Conservation (phyloP, 2,888 invertebrate genomes). For the Andrena dorsata region DNA sequence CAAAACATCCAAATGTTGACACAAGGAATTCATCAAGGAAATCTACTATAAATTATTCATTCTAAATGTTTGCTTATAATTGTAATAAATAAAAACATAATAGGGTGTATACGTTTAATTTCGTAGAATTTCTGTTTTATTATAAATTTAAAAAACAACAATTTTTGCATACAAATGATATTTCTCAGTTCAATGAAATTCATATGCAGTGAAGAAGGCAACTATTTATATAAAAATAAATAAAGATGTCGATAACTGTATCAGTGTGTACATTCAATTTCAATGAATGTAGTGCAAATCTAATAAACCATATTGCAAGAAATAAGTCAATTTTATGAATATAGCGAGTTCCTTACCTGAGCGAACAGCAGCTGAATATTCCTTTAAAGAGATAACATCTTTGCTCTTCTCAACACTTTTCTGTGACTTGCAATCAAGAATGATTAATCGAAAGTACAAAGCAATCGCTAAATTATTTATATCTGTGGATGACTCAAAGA, state of each 20-base stretch:
- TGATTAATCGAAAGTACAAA: conserved; percentile 34
- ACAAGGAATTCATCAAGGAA: not conserved
- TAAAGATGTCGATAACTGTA: no score
- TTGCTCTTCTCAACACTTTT: not conserved
- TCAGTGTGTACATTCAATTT: no score
- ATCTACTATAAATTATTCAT: not conserved
- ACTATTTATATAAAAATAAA: no score
- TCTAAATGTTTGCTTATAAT: no score
- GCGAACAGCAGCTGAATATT: conserved; percentile 46
- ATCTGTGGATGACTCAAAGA: not conserved
- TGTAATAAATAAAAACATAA: no score
- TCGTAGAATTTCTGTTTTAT: no score
- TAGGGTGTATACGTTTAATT: no score
- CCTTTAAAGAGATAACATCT: conserved; percentile 39
- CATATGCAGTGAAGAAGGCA: no score
- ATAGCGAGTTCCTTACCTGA: conserved; percentile 28
- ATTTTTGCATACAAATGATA: no score
- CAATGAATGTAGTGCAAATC: no score
- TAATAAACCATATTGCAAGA: not conserved
- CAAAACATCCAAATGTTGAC: no score
- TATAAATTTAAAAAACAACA: not conserved
- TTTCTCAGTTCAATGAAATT: no score
- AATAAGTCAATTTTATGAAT: not conserved
- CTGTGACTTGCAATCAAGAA: not conserved
- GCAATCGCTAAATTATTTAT: conserved; percentile 34